A percentile compares a stretch with the other conserved stretches of the same genome.
These are phyloP conservation scores for Microtus montanus DNA, from an alignment of 2,113 vertebrate genomes.

Conservation along the genomic window DNA sequence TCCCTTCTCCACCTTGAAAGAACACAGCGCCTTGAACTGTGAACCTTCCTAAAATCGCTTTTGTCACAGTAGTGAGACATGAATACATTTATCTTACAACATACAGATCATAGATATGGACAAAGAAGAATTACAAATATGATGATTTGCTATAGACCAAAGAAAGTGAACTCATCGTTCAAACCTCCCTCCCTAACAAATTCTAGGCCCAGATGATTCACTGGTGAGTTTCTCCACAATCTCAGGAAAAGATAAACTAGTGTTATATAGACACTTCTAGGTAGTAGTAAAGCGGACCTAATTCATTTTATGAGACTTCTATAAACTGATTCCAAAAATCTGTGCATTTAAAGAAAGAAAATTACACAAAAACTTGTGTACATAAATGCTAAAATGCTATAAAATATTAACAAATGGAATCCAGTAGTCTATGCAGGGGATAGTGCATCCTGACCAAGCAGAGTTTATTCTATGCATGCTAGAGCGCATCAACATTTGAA, in stretches of 20 bases:
- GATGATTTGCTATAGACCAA: not conserved
- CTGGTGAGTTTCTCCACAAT: not conserved
- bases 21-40: not conserved
- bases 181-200: not conserved
- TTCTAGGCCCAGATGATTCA: not conserved
- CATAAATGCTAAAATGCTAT: conserved; percentile 9
- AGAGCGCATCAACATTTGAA: conserved; percentile 32
- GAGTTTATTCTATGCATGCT: not conserved
- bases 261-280: not conserved
- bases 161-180: not conserved
- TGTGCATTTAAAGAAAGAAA: not conserved
- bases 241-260: conserved; percentile 4
- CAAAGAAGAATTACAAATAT: not conserved
- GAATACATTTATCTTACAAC: not conserved
- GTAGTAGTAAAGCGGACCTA: not conserved
- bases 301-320: not conserved
- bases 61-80: not conserved
- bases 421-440: not conserved
- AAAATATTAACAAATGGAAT: conserved; percentile 31
- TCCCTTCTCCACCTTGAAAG: no score
- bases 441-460: not conserved
- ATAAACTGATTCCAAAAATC: conserved; percentile 4
- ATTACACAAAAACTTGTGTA: not conserved
- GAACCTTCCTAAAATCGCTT: not conserved
- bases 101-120: not conserved